Percentiles rank a stretch among this genome's conserved stretches.
phyloP scores from a whole-genome alignment of 2,888 invertebrate genomes.

The Agriopis aurantiaria region DNA sequence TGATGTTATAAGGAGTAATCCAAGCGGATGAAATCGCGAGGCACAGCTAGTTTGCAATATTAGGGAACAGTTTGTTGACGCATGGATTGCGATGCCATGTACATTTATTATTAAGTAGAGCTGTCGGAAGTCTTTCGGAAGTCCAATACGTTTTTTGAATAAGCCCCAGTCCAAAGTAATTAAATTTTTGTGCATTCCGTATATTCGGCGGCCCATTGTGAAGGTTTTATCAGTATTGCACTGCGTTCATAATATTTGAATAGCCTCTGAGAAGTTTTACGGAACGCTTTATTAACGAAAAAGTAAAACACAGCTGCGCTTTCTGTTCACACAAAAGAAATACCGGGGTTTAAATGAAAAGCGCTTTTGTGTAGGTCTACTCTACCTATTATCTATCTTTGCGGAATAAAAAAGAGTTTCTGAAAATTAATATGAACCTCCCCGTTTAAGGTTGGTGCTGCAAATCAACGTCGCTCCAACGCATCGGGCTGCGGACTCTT shows the following conservation, averaged over 20 bases:
- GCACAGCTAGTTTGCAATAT: too few species aligned
- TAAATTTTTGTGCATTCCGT: neutral
- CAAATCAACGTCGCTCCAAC: too few species aligned
- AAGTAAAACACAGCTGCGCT: conserved; percentile 41
- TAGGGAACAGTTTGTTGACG: too few species aligned
- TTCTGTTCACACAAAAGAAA: conserved; percentile 37
- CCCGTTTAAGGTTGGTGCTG: too few species aligned
- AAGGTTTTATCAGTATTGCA: conserved; percentile 20
- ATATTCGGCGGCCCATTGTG: neutral
- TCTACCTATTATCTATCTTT: conserved; percentile 12
- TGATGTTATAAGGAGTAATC: too few species aligned
- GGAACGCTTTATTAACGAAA: conserved; percentile 37
- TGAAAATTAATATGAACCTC: neutral
- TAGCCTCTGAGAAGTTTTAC: conserved; percentile 34
- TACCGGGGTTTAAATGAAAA: conserved; percentile 38
- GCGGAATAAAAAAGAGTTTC: neutral
- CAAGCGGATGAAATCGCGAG: too few species aligned
- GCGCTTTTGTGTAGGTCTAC: conserved; percentile 33
- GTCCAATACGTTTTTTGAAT: neutral
- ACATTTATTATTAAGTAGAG: too few species aligned
- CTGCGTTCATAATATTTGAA: conserved; percentile 33
- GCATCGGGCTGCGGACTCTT: too few species aligned
- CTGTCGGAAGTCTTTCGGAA: too few species aligned
- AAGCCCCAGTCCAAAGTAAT: neutral
- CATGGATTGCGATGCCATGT: too few species aligned